Evolutionary conservation across 2,113 vertebrate genomes (phyloP).

Genomic region (Ophthalmolycus amberensis): DNA sequence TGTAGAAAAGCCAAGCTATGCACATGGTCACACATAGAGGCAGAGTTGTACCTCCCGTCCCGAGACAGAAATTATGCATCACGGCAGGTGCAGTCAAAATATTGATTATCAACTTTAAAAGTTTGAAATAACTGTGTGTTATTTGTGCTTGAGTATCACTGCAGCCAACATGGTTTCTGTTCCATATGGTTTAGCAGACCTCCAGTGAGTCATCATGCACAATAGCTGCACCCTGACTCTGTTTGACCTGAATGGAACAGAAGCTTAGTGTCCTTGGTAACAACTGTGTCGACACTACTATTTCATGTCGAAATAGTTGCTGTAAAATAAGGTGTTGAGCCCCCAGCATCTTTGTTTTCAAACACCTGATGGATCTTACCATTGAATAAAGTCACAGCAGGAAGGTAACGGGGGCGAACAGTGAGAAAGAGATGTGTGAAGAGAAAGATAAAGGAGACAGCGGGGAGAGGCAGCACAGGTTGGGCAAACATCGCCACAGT

Average conservation of each 20-base stretch:
- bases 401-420: neutral
- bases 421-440: neutral
- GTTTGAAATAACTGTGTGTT: neutral
- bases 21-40: neutral
- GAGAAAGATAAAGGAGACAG: neutral
- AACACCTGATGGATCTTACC: neutral
- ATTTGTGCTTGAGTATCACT: neutral
- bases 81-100: neutral
- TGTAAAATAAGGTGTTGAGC: neutral
- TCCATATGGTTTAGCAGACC: neutral
- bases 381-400: neutral
- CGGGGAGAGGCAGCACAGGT: neutral
- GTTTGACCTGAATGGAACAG: neutral
- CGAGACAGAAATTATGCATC: neutral
- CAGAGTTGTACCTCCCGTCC: neutral
- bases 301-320: neutral
- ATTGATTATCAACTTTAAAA: neutral
- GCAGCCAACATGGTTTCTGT: neutral
- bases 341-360: neutral
- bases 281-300: neutral
- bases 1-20: neutral
- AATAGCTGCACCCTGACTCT: neutral
- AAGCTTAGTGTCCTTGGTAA: neutral
- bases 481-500: conserved; percentile 56
- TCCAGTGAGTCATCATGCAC: too few species aligned